phyloP scores from a whole-genome alignment of 2,797 vertebrate genomes.

The Argya squamiceps region DNA sequence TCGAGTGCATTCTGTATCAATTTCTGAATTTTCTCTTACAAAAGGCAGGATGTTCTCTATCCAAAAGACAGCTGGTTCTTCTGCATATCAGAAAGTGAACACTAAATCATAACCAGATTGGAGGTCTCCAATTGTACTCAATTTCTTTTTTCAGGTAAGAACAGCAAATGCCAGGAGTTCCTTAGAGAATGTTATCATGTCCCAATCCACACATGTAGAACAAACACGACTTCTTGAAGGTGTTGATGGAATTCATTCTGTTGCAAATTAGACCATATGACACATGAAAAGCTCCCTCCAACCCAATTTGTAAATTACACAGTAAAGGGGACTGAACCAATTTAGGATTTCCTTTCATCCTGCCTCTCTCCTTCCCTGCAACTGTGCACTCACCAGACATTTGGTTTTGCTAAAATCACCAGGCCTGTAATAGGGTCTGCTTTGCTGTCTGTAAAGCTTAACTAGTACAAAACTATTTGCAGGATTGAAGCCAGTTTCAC shows the following conservation, averaged over 20 bases:
- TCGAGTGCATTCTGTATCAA: background rate
- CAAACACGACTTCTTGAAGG: background rate
- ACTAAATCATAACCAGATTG: background rate
- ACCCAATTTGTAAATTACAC: background rate
- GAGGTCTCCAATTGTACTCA: background rate
- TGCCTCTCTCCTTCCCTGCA: background rate
- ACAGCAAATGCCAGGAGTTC: background rate
- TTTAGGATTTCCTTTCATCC: conserved; percentile 18
- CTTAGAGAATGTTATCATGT: background rate
- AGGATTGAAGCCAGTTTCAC: background rate
- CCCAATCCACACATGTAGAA: background rate
- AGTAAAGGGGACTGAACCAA: background rate
- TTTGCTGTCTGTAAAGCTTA: background rate
- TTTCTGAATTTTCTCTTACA: background rate
- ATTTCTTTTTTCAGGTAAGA: background rate
- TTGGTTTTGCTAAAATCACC: background rate
- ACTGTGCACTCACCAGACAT: background rate
- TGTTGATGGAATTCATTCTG: background rate
- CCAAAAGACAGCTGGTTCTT: background rate
- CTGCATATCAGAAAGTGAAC: background rate
- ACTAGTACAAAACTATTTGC: background rate
- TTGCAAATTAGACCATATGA: background rate
- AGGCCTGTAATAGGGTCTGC: background rate
- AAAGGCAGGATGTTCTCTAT: background rate
- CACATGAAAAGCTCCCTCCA: background rate